Percentiles rank a stretch among this genome's conserved stretches.
Conservation (phyloP, 2,888 invertebrate species). For the Colletes collaris region DNA sequence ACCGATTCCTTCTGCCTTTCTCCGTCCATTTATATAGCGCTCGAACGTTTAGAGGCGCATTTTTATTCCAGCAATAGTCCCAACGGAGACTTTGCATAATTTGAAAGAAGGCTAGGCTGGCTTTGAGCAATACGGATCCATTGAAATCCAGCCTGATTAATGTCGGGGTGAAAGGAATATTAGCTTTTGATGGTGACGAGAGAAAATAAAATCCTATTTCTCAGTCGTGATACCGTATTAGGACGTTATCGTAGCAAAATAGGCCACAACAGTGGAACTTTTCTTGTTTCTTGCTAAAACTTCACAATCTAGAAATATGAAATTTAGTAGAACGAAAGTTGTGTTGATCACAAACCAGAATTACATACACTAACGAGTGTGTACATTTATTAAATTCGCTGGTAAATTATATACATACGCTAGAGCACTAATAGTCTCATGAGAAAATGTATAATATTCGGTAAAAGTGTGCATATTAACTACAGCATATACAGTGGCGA, state of each 20-base stretch:
- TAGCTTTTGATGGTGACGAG: background rate
- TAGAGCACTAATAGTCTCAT: too few relatives aligned
- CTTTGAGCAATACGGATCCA: background rate
- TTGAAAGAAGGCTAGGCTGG: constrained; percentile 2
- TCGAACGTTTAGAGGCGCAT: constrained; percentile 36
- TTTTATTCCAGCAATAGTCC: constrained; percentile 34
- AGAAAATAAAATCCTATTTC: background rate
- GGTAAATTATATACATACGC: too few relatives aligned
- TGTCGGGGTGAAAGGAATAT: constrained; percentile 12
- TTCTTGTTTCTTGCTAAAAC: too few relatives aligned
- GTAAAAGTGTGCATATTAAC: too few relatives aligned
- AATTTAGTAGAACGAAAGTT: too few relatives aligned
- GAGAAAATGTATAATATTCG: too few relatives aligned
- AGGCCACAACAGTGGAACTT: too few relatives aligned
- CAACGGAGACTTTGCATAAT: constrained; percentile 37
- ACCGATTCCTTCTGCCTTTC: constrained; percentile 6
- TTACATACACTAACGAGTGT: too few relatives aligned
- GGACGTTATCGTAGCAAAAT: background rate
- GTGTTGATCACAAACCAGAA: too few relatives aligned
- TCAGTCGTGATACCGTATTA: background rate
- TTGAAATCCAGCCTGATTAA: background rate
- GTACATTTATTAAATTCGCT: too few relatives aligned
- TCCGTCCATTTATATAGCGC: constrained; percentile 51
- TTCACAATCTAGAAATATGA: too few relatives aligned
- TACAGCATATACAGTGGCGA: too few relatives aligned